Percentiles rank a stretch among this genome's conserved stretches.
phyloP scores from a whole-genome alignment of 37 sponge, comb jelly and placozoan genomes.

The Corticium candelabrum region DNA sequence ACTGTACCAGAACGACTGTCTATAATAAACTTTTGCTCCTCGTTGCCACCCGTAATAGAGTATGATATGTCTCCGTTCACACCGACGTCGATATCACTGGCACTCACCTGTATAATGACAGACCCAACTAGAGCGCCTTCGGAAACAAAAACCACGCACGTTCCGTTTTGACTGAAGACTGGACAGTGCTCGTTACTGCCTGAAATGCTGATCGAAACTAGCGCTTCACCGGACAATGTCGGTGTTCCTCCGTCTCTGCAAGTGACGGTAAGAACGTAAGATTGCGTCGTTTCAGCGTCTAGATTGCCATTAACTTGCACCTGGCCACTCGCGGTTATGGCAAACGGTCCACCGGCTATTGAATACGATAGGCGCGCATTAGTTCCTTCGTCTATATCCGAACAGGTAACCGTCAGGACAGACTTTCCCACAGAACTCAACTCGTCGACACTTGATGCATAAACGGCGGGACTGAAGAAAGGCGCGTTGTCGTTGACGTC shows the following conservation, averaged over 20 bases:
- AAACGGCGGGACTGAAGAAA: constrained; percentile 8
- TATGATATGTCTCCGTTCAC: neutral
- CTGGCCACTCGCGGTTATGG: neutral
- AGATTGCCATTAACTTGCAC: neutral
- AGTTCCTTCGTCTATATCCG: neutral
- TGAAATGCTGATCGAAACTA: neutral
- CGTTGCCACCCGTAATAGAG: neutral
- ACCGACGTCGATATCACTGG: neutral
- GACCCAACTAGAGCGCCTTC: neutral
- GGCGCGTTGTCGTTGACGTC: neutral
- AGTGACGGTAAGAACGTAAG: neutral
- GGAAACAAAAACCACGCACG: neutral
- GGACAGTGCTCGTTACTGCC: neutral
- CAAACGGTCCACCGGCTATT: neutral
- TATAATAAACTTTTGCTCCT: neutral
- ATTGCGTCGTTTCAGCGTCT: neutral
- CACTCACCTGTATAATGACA: neutral
- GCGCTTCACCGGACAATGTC: neutral
- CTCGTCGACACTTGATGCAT: constrained; percentile 27
- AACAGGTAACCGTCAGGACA: neutral
- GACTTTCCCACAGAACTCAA: neutral
- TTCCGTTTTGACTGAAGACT: neutral
- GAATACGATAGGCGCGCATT: neutral
- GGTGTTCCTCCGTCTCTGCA: neutral
- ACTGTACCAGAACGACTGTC: neutral